Evolutionary conservation across 2,888 invertebrate genomes (phyloP).

Genomic region (Gymnocheta viridis): DNA sequence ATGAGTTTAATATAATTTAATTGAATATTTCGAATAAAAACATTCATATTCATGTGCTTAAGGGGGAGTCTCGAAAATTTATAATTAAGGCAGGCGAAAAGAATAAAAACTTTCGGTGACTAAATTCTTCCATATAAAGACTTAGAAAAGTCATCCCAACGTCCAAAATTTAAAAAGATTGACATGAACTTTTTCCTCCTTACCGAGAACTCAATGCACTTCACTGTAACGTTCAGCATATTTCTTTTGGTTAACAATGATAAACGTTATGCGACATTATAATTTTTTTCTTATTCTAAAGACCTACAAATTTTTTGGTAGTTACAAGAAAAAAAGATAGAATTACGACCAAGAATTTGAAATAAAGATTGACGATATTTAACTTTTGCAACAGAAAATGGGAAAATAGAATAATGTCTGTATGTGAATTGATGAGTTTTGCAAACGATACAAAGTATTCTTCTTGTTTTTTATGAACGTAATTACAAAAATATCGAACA

Average conservation of each 20-base stretch:
- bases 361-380: conserved; percentile 44
- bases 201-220: neutral
- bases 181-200: too few relatives aligned
- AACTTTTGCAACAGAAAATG: conserved; percentile 9
- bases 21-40: too few relatives aligned
- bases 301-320: neutral
- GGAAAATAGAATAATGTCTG: conserved; percentile 1
- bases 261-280: conserved; percentile 58
- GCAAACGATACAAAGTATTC: conserved; percentile 11
- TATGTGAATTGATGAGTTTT: conserved; percentile 6
- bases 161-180: too few relatives aligned
- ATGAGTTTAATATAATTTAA: too few relatives aligned
- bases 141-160: too few relatives aligned
- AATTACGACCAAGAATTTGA: conserved; percentile 9
- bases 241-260: conserved; percentile 50
- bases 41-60: too few relatives aligned
- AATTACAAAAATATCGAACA: conserved; percentile 14
- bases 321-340: conserved; percentile 7
- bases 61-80: too few relatives aligned
- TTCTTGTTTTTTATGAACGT: conserved; percentile 13
- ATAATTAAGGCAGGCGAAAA: too few relatives aligned
- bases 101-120: too few relatives aligned
- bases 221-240: neutral
- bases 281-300: neutral
- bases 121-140: too few relatives aligned